phyloP scores from a whole-genome alignment of 2,113 vertebrate genomes.

The Mugil cephalus region DNA sequence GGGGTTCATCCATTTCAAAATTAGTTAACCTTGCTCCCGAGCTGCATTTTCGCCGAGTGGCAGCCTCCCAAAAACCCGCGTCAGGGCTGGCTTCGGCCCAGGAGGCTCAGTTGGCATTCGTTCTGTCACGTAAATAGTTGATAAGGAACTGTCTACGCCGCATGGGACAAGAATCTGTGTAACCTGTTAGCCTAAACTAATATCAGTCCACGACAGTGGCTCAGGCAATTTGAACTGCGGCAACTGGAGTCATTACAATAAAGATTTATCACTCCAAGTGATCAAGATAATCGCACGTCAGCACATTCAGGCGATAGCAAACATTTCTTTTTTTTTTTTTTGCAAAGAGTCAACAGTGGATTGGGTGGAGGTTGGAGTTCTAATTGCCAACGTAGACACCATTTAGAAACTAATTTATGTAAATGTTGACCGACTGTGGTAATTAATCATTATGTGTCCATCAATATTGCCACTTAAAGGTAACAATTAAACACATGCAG shows the following conservation, averaged over 20 bases:
- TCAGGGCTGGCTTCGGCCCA: slow-evolving; percentile 14
- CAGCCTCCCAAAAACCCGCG: slow-evolving; percentile 32
- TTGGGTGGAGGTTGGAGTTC: too few relatives aligned
- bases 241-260: slow-evolving; percentile 7
- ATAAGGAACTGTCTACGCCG: slow-evolving; percentile 1
- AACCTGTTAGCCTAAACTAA: slow-evolving; percentile 7
- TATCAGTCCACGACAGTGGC: background rate
- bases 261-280: background rate
- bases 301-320: background rate
- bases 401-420: background rate
- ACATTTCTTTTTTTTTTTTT: too few relatives aligned
- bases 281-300: slow-evolving; percentile 2
- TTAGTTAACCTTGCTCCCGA: slow-evolving; percentile 22
- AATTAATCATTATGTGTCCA: background rate
- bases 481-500: background rate
- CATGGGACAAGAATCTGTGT: slow-evolving; percentile 6
- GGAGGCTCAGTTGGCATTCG: slow-evolving; percentile 11
- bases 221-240: slow-evolving; percentile 13
- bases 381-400: background rate
- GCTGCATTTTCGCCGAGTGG: slow-evolving; percentile 12
- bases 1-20: slow-evolving; percentile 33
- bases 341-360: too few relatives aligned
- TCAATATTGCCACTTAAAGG: background rate
- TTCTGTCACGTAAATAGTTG: slow-evolving; percentile 4
- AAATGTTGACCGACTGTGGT: background rate